Evolutionary conservation across 2,888 invertebrate genomes (phyloP), one percentile per base, ranked within the genome.

Genomic region (Sinohyriopsis cumingii): DNA sequence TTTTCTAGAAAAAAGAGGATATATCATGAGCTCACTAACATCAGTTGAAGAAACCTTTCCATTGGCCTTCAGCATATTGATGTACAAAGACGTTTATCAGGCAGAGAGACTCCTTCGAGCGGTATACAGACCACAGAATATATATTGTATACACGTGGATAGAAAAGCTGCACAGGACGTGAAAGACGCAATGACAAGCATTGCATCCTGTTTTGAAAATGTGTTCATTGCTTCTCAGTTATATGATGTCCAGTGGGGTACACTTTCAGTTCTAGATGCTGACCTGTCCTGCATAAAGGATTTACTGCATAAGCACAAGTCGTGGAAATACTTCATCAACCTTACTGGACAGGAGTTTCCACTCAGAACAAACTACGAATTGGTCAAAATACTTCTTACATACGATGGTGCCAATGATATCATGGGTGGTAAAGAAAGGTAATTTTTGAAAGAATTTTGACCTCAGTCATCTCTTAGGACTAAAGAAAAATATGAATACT

Each of bases 301-400:
- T 54, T 67, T 86, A 18, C 53, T 80, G 55, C 65, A 66, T n/a
- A 67, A 70, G 28, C 71, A 74, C 59, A 75, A 69, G 45, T 73
- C 65, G 45, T 88, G 88, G 88, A 81, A 82, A 63, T 88, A 88
- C 69, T 84, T 88, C 63, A 85, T 89, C 55, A 89, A 89, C 68
- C 73, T 89, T 55, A 86, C 86, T 0, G 88, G 86, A 2, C 86
- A 86, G 66, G 87, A 88, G 75, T 85, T 87, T 70, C 89, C 89
- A 0, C 69, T 87, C 24, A 85, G 84, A 67, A 88, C 86, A 5
- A 88, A 88, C 69, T 70, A 69, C 12, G 85, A 89, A 64, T 70
- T 89, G 9, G 88, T 87, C 18, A 68, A 75, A 19, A 86, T 88
- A 24, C 73, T 88, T 1, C 77, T 80, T 28, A 69, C 80, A 3